Evolutionary conservation across 2,113 vertebrate species (phyloP), one percentile per base, ranked within the genome.

Genomic region (Excalfactoria chinensis): DNA sequence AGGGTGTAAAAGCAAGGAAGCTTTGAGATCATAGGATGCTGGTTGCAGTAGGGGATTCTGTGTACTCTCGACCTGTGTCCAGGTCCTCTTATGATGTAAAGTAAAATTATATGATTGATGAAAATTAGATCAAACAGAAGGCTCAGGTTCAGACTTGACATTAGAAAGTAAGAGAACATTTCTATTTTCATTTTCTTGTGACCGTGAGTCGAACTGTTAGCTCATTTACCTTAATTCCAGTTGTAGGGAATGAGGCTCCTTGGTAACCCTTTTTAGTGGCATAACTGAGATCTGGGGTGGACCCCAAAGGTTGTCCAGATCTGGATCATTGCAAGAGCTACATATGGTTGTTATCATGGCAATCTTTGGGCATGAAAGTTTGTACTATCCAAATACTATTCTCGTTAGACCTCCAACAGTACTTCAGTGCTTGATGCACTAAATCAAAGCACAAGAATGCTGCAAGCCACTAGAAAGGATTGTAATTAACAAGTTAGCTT

Each of bases 381-480:
- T 93, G 90, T 86, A 37, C 58, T 28, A 9, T 58, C 48, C 43
- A 44, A 62, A 0, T 51, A 35, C 70, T 91, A 41, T 16, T 95
- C 66, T 91, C 20, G 30, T 69, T 89, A 88, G 86, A 86, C 87
- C 91, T 94, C 91, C 63, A 87, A 25, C 51, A 32, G 49, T 46
- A 37, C 43, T 88, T 90, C 73, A 13, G n/a, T 79, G 64, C 70
- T 83, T 86, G 51, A 10, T n/a, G 67, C 80, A 19, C 3, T 15
- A 79, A 94, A 95, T 93, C 87, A 76, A 92, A 93, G 66, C 49
- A n/a, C 35, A 58, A 81, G 74, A 86, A 90, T 48, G 60, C 73
- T 75, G 64, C 41, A 68, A 79, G 69, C 48, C 84, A 58, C 72
- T 84, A 46, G 75, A 93, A 88, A 81, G n/a, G 49, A 43, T 34